These are phyloP conservation scores for Gandaritis pyraliata DNA, from an alignment of 2,888 invertebrate species.

Conservation along the genomic window DNA sequence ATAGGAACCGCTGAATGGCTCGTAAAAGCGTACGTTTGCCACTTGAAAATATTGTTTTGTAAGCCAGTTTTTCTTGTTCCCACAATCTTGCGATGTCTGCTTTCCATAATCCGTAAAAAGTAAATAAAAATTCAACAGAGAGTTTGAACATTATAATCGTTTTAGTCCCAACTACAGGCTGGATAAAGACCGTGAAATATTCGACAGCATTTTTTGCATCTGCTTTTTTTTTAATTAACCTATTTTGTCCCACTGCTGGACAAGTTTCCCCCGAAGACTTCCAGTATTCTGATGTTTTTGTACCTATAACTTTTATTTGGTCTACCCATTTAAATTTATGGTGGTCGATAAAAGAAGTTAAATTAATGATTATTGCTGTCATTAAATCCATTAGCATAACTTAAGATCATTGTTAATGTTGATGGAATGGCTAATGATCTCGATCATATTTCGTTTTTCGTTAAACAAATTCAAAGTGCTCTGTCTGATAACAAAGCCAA, in stretches of 20 bases:
- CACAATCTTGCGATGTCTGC: conserved; percentile 11
- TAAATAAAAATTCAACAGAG: conserved; percentile 15
- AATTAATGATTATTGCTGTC: conserved; percentile 30
- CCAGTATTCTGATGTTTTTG: not conserved
- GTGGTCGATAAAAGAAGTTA: conserved; percentile 20
- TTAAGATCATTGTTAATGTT: conserved; percentile 24
- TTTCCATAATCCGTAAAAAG: conserved; percentile 22
- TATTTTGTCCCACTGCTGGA: too few relatives aligned
- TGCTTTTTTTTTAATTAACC: too few relatives aligned
- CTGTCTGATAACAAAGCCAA: conserved; percentile 21
- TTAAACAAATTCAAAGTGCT: conserved; percentile 4
- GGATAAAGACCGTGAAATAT: conserved; percentile 6
- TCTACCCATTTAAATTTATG: conserved; percentile 20
- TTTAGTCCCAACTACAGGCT: not conserved
- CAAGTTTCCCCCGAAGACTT: too few relatives aligned
- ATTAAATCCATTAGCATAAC: conserved; percentile 29
- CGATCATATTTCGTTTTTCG: conserved; percentile 21
- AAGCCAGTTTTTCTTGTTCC: conserved; percentile 31
- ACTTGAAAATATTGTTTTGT: conserved; percentile 33
- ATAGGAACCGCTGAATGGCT: conserved; percentile 23
- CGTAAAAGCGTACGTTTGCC: conserved; percentile 37
- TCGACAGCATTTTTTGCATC: conserved; percentile 1
- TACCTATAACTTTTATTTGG: conserved; percentile 7
- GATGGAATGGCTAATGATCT: conserved; percentile 27
- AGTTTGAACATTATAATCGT: conserved; percentile 3